A percentile compares a stretch with the other conserved stretches of the same genome.
Evolutionary conservation across 2,888 invertebrate genomes (phyloP).

Genomic region (Ceramica pisi): DNA sequence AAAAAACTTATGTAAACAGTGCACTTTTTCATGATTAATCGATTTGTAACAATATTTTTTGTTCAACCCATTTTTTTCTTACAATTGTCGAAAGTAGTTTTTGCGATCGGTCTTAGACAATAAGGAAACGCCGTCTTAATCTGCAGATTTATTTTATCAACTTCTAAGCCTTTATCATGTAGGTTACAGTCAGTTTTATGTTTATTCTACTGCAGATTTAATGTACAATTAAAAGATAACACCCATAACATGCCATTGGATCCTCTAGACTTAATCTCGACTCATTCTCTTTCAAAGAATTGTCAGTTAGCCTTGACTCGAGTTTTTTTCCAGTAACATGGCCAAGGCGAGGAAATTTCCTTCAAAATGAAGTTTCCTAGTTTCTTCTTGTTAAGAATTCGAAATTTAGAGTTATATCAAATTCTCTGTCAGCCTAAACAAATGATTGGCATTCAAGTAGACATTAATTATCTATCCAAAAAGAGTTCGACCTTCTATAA

Average conservation of each 20-base stretch:
- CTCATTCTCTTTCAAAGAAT: neutral
- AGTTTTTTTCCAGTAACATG: neutral
- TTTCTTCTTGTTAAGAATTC: neutral
- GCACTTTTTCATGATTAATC: slow-evolving; percentile 23
- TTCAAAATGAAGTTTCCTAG: neutral
- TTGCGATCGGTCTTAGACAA: slow-evolving; percentile 14
- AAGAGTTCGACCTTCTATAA: too few relatives aligned
- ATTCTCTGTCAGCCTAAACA: neutral
- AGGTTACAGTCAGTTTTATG: neutral
- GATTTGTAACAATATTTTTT: slow-evolving; percentile 44
- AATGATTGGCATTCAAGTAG: too few relatives aligned
- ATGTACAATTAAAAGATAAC: slow-evolving; percentile 14
- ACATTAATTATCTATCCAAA: too few relatives aligned
- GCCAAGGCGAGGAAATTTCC: neutral
- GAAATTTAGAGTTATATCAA: too few relatives aligned
- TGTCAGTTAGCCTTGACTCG: neutral
- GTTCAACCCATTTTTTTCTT: slow-evolving; percentile 26
- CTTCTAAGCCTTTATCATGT: slow-evolving; percentile 13
- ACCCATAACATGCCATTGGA: neutral
- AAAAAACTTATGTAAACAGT: slow-evolving; percentile 33
- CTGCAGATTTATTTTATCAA: slow-evolving; percentile 11
- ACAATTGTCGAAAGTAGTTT: slow-evolving; percentile 37
- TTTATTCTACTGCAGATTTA: slow-evolving; percentile 3
- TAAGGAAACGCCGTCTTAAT: slow-evolving; percentile 25
- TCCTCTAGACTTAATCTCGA: neutral